Evolutionary conservation across 2,113 vertebrate genomes (phyloP).

Genomic region (Zapus hudsonius): DNA sequence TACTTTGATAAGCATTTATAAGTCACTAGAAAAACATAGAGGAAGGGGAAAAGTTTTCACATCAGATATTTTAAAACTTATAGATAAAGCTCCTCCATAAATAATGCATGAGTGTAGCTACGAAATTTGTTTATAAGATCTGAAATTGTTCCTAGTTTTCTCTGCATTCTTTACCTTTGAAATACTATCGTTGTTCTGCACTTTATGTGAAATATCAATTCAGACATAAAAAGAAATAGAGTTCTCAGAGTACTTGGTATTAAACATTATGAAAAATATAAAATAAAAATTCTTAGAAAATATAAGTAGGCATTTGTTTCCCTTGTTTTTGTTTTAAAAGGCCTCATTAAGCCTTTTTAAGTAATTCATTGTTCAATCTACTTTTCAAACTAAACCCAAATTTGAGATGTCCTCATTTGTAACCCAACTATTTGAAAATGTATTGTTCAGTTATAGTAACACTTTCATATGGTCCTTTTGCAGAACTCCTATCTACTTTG

Average conservation of each 20-base stretch:
- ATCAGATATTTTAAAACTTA: background rate
- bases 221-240: background rate
- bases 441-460: background rate
- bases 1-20: background rate
- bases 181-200: background rate
- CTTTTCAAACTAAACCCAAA: background rate
- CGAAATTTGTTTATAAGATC: background rate
- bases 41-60: background rate
- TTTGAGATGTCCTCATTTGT: background rate
- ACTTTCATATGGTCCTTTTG: background rate
- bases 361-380: background rate
- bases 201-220: background rate
- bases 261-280: constrained; percentile 8
- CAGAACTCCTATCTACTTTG: background rate
- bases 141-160: background rate
- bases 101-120: background rate
- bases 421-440: background rate
- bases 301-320: background rate
- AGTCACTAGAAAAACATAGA: background rate
- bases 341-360: background rate
- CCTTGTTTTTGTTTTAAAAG: background rate
- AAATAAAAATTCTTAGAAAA: background rate
- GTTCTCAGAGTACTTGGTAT: background rate
- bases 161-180: background rate
- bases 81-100: background rate